A percentile compares a stretch with the other conserved stretches of the same genome.
phyloP scores from a whole-genome alignment of 2,797 vertebrate species.

The Pseudomugil tenellus region DNA sequence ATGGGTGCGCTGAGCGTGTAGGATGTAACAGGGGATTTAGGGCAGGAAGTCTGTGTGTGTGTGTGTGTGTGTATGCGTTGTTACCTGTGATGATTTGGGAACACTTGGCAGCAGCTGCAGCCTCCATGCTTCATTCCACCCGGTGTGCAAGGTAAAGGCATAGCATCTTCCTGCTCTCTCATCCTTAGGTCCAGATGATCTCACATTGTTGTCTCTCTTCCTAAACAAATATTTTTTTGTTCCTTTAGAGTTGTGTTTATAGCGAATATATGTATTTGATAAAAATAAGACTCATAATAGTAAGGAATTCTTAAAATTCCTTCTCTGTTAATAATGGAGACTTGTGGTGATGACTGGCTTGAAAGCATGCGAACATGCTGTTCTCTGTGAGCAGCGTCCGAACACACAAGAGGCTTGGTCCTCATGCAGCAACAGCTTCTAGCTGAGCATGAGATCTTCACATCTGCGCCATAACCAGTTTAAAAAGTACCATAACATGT shows the following conservation, averaged over 20 bases:
- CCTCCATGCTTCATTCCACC: slow-evolving; percentile 64
- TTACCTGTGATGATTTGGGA: slow-evolving; percentile 69
- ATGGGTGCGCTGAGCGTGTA: slow-evolving; percentile 71
- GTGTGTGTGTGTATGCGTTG: slow-evolving; percentile 55
- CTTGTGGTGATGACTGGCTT: no score
- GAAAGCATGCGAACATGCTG: no score
- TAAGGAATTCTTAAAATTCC: not conserved
- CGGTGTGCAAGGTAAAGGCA: slow-evolving; percentile 38
- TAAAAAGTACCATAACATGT: no score
- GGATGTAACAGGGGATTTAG: slow-evolving; percentile 66
- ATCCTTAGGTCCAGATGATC: slow-evolving; percentile 16
- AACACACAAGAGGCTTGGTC: no score
- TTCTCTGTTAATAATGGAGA: no score
- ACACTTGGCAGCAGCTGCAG: slow-evolving; percentile 67
- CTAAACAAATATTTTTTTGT: not conserved
- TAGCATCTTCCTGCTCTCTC: slow-evolving; percentile 24
- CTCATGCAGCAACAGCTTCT: no score
- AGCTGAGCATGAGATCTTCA: no score
- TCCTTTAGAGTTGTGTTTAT: not conserved
- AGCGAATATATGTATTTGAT: not conserved
- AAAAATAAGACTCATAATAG: not conserved
- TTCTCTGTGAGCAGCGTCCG: no score
- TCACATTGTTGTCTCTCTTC: slow-evolving; percentile 17
- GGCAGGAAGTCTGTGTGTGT: slow-evolving; percentile 59
- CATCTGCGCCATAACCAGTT: no score